A percentile compares a stretch with the other conserved stretches of the same genome.
Evolutionary conservation across 1,140 invertebrate genomes (phyloP).

Genomic region (Listronotus oregonensis): DNA sequence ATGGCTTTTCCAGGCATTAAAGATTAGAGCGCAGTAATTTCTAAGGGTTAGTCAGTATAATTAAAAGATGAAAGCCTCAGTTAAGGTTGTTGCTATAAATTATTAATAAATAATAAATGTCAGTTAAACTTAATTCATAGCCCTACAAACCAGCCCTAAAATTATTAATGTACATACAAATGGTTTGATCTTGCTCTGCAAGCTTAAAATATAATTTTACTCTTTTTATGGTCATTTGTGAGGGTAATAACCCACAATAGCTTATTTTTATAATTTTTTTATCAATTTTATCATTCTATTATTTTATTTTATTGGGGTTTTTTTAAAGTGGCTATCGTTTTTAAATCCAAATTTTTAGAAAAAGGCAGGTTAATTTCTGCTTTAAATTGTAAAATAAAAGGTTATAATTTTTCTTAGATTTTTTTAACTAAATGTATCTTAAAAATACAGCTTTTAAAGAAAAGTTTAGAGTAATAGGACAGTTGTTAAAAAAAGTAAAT

Average conservation of each 20-base stretch:
- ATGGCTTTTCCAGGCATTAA: not conserved
- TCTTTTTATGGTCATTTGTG: slow-evolving; percentile 6
- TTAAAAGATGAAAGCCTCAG: not conserved
- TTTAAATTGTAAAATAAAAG: not conserved
- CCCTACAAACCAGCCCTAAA: no score
- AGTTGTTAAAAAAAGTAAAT: no score
- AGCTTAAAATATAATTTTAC: slow-evolving; percentile 5
- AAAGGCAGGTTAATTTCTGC: not conserved
- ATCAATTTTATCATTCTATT: slow-evolving; percentile 8
- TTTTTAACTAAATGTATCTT: not conserved
- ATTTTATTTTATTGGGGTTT: not conserved
- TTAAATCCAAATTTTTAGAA: not conserved
- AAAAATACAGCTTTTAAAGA: slow-evolving; percentile 5
- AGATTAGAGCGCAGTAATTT: not conserved
- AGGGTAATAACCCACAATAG: not conserved
- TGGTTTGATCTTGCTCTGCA: not conserved
- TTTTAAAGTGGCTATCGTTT: slow-evolving; percentile 3
- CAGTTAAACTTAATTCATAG: no score
- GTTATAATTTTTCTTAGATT: not conserved
- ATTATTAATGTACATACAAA: slow-evolving; percentile 7
- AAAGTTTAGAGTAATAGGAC: not conserved
- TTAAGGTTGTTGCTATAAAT: not conserved
- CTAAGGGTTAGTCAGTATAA: not conserved
- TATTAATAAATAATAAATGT: no score
- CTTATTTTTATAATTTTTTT: slow-evolving; percentile 11